These are phyloP conservation scores for Lophura nycthemera DNA, from an alignment of 2,113 vertebrate genomes.

Conservation along the genomic window DNA sequence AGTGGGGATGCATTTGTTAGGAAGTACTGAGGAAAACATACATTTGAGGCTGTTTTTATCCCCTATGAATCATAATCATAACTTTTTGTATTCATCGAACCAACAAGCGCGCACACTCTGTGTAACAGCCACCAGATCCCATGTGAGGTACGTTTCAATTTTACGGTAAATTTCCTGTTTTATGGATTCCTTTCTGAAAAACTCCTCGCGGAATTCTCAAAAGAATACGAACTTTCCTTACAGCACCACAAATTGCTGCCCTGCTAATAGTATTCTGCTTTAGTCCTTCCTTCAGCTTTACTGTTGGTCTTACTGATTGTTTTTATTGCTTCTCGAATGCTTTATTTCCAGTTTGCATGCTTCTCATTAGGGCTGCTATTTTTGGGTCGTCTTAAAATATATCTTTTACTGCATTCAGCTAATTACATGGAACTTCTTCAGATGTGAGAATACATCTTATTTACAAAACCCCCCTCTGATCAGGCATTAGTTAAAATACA, in stretches of 20 bases:
- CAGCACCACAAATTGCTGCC: background rate
- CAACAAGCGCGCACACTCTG: background rate
- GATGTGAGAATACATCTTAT: slow-evolving; percentile 41
- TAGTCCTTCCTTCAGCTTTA: background rate
- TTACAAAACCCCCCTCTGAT: slow-evolving; percentile 30
- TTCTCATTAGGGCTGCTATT: background rate
- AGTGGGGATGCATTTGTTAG: background rate
- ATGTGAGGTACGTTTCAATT: slow-evolving; percentile 63
- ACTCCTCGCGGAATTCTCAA: background rate
- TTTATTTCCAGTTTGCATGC: background rate
- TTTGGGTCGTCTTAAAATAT: slow-evolving; percentile 1
- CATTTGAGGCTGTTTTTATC: background rate
- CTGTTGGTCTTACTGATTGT: background rate
- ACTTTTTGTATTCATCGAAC: background rate
- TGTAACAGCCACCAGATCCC: slow-evolving; percentile 38
- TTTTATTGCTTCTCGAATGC: background rate
- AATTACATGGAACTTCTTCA: slow-evolving; percentile 27
- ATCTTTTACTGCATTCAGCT: background rate
- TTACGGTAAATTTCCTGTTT: slow-evolving; percentile 60
- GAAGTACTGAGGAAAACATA: background rate
- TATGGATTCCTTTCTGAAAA: slow-evolving; percentile 70
- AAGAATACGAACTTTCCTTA: slow-evolving; percentile 50
- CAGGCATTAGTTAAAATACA: slow-evolving; percentile 47
- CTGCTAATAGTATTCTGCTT: slow-evolving; percentile 5
- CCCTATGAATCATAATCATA: background rate